These are phyloP conservation scores for Prionace glauca DNA, from an alignment of 2,797 vertebrate species.

Conservation along the genomic window DNA sequence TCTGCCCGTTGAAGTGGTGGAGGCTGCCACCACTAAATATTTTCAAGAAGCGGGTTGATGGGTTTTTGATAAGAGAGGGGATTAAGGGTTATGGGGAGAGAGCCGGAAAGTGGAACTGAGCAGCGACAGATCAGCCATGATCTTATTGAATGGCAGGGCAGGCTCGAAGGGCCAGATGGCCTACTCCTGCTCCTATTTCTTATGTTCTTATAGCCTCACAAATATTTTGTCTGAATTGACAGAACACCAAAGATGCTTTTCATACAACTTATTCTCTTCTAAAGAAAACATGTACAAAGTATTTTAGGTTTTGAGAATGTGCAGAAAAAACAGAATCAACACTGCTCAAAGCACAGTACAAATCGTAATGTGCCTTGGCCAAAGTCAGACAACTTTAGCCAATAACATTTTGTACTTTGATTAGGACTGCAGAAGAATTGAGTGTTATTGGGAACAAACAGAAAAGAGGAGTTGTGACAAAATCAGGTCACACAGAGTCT, in stretches of 20 bases:
- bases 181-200: too few species aligned
- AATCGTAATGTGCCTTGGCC: not conserved
- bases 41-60: too few species aligned
- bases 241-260: conserved; percentile 8
- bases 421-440: not conserved
- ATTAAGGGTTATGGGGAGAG: too few species aligned
- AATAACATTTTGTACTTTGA: not conserved
- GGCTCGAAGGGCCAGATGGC: too few species aligned
- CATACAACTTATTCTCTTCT: not conserved
- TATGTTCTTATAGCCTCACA: not conserved
- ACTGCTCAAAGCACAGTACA: not conserved
- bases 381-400: not conserved
- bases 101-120: too few species aligned
- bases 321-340: not conserved
- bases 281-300: not conserved
- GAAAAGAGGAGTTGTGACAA: not conserved
- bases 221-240: conserved; percentile 17
- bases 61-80: too few species aligned
- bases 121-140: too few species aligned
- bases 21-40: too few species aligned
- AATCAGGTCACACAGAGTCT: not conserved
- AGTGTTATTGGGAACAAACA: not conserved
- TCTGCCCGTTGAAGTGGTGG: too few species aligned
- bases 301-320: not conserved
- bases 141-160: too few species aligned